Evolutionary conservation across 1,140 invertebrate species (phyloP).

Genomic region (Brachionus asplanchnoidis): DNA sequence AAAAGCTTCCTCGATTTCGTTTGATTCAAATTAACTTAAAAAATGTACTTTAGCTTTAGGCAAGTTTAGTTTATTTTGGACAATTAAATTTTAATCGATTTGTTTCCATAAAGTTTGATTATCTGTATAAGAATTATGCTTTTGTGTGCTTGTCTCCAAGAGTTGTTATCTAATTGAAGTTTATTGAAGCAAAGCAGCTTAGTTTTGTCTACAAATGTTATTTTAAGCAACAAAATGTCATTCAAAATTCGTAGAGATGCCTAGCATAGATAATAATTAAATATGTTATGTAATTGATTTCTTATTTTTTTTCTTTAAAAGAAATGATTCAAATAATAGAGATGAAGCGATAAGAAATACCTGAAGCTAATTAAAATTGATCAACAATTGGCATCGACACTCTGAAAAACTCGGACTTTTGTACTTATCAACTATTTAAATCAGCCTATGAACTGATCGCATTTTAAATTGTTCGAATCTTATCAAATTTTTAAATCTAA

Average conservation of each 20-base stretch:
- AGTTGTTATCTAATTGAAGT: slow-evolving; percentile 11
- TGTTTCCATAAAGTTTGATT: slow-evolving; percentile 32
- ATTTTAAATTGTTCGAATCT: background rate
- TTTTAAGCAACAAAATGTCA: slow-evolving; percentile 11
- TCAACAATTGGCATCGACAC: background rate
- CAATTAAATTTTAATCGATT: background rate
- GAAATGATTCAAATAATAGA: background rate
- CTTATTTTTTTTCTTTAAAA: background rate
- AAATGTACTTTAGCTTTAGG: background rate
- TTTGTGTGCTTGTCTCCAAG: background rate
- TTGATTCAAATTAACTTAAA: background rate
- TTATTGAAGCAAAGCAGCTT: background rate
- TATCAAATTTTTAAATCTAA: slow-evolving; percentile 6
- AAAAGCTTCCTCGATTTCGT: background rate
- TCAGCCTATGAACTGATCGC: background rate
- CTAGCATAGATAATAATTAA: background rate
- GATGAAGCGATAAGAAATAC: background rate
- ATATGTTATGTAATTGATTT: slow-evolving; percentile 23
- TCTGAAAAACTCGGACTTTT: background rate
- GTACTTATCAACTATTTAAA: slow-evolving; percentile 14
- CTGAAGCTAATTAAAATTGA: background rate
- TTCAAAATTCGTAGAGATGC: slow-evolving; percentile 3
- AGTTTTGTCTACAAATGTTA: background rate
- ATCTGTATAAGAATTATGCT: background rate
- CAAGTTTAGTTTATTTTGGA: background rate